Percentiles rank a stretch among this genome's conserved stretches.
Conservation (phyloP, 2,797 vertebrate genomes). For the Pseudochirops corinnae region DNA sequence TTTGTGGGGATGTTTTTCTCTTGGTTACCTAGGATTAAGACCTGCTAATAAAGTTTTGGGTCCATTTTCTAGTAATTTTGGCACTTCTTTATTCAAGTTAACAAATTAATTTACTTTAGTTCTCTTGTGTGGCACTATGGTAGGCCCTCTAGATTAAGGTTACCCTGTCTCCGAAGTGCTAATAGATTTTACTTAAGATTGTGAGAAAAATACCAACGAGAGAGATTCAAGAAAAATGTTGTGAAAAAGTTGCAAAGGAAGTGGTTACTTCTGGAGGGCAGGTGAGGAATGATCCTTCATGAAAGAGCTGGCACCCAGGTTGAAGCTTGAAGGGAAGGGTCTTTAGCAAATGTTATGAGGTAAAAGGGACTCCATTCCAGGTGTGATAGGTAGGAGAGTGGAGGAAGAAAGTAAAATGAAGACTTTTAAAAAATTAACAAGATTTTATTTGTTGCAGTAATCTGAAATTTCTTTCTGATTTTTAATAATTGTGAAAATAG, state of each 20-base stretch:
- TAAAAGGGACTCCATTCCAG: not conserved
- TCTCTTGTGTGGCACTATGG: not conserved
- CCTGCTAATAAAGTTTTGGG: not conserved
- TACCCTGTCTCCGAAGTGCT: not conserved
- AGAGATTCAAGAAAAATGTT: not conserved
- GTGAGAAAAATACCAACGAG: not conserved
- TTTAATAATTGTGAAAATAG: slow-evolving; percentile 57
- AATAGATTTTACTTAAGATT: not conserved
- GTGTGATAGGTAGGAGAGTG: not conserved
- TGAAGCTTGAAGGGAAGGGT: not conserved
- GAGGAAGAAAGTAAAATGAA: not conserved
- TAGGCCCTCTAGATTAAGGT: not conserved
- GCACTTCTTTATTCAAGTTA: not conserved
- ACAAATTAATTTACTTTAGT: not conserved
- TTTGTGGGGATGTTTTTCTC: not conserved
- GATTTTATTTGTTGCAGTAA: not conserved
- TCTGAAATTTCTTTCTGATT: slow-evolving; percentile 45
- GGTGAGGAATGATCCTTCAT: not conserved
- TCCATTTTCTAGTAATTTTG: not conserved
- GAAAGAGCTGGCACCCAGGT: not conserved
- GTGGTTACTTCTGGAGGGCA: not conserved
- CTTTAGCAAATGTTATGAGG: not conserved
- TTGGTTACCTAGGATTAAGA: not conserved
- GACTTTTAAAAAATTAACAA: slow-evolving; percentile 29
- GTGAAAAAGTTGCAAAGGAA: not conserved